Percentiles rank a stretch among this genome's conserved stretches.
phyloP scores from a whole-genome alignment of 1,140 invertebrate genomes.

The Zaprionus kolodkinae region DNA sequence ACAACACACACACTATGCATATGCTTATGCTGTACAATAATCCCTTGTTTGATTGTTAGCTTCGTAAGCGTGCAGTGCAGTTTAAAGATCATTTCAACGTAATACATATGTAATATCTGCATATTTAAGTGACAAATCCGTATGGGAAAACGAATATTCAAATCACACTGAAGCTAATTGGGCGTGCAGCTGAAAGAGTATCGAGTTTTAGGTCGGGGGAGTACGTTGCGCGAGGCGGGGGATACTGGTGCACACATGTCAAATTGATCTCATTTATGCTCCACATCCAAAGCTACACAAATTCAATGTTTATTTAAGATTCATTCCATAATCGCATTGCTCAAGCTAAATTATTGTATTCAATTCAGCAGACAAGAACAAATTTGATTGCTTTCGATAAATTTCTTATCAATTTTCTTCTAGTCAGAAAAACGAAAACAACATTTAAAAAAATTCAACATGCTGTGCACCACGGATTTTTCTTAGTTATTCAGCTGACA shows the following conservation, averaged over 20 bases:
- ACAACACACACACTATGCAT: slow-evolving; percentile 15
- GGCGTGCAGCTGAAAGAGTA: slow-evolving; percentile 24
- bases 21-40: slow-evolving; percentile 10
- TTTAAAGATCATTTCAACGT: slow-evolving; percentile 15
- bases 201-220: background rate
- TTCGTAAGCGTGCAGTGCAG: slow-evolving; percentile 29
- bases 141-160: slow-evolving; percentile 9
- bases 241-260: slow-evolving; percentile 31
- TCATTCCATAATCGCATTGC: slow-evolving; percentile 48
- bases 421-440: slow-evolving; percentile 45
- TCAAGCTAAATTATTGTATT: slow-evolving; percentile 27
- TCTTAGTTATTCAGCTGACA: slow-evolving; percentile 8
- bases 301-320: slow-evolving; percentile 47
- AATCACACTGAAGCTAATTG: slow-evolving; percentile 36
- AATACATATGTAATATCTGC: slow-evolving; percentile 5
- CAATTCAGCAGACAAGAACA: slow-evolving; percentile 9
- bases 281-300: slow-evolving; percentile 38
- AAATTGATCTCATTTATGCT: slow-evolving; percentile 56
- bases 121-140: background rate
- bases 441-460: slow-evolving; percentile 38
- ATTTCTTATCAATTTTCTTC: slow-evolving; percentile 62
- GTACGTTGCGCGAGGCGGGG: background rate
- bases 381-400: slow-evolving; percentile 42
- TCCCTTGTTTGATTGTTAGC: slow-evolving; percentile 14
- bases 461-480: slow-evolving; percentile 44